Conservation (phyloP, 1,140 invertebrate genomes). For the Hormaphis cornu region DNA sequence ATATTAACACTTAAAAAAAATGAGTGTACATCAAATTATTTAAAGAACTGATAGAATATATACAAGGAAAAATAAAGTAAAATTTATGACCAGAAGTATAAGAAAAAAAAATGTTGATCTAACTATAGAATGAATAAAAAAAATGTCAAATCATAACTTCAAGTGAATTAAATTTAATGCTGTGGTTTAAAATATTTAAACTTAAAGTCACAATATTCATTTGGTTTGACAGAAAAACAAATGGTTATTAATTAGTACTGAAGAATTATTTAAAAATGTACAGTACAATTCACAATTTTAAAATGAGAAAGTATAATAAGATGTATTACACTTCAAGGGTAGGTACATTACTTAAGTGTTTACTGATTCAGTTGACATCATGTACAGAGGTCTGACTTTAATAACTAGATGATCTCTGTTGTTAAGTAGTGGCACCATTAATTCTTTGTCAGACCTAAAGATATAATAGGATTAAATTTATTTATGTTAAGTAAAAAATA, state of each 20-base stretch:
- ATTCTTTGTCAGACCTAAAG: constrained; percentile 7
- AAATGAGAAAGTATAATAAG: background rate
- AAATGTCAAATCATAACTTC: background rate
- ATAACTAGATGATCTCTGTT: constrained; percentile 20
- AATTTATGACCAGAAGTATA: background rate
- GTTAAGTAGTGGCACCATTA: constrained; percentile 27
- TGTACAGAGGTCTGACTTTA: constrained; percentile 29
- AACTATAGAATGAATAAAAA: background rate
- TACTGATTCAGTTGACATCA: background rate
- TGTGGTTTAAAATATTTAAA: background rate
- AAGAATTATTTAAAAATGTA: too few relatives aligned
- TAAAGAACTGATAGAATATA: background rate
- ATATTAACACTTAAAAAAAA: background rate
- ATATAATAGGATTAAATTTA: background rate
- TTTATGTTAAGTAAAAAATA: background rate
- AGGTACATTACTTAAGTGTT: background rate
- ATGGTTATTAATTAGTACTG: too few relatives aligned
- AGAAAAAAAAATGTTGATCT: background rate
- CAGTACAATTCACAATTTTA: too few relatives aligned
- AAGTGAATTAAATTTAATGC: background rate
- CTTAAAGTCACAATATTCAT: background rate
- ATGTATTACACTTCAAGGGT: constrained; percentile 11
- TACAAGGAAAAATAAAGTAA: background rate
- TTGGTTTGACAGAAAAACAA: background rate
- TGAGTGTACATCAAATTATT: background rate